A percentile compares a stretch with the other conserved stretches of the same genome.
These are phyloP conservation scores for Cyprinodon brontotheroides DNA, from an alignment of 2,113 vertebrate species.

Conservation along the genomic window DNA sequence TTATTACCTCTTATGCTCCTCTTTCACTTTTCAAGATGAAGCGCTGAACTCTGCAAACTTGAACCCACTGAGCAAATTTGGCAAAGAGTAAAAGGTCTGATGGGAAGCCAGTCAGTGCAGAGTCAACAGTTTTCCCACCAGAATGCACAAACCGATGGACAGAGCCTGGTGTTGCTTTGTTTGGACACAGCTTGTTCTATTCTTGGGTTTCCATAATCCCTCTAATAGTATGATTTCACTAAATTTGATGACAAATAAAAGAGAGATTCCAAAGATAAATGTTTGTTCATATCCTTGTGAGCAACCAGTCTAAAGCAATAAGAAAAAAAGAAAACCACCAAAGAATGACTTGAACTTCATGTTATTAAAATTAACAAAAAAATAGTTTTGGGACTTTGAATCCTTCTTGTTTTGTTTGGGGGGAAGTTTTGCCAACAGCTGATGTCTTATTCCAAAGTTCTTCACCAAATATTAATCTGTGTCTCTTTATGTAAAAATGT, in stretches of 20 bases:
- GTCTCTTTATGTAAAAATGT: background rate
- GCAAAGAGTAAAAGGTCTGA: constrained; percentile 50
- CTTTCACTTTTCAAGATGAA: background rate
- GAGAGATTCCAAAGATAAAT: background rate
- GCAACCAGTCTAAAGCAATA: no score
- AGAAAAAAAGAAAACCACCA: no score
- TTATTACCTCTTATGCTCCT: background rate
- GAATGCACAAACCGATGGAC: constrained; percentile 39
- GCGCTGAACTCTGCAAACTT: background rate
- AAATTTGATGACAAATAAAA: background rate
- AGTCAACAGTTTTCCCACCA: constrained; percentile 68
- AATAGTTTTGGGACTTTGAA: background rate
- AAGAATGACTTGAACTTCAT: background rate
- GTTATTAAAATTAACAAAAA: background rate
- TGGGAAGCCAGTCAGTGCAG: constrained; percentile 22
- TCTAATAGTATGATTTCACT: no score
- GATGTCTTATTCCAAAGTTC: background rate
- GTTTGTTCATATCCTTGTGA: no score
- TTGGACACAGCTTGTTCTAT: no score
- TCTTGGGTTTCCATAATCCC: no score
- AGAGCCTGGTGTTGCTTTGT: no score
- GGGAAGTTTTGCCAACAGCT: background rate
- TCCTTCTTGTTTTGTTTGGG: background rate
- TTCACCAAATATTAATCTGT: background rate
- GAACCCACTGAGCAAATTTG: constrained; percentile 28